Base-by-base conservation (phyloP, 1,140 invertebrate species). In the Drosophila lacteicornis region DNA sequence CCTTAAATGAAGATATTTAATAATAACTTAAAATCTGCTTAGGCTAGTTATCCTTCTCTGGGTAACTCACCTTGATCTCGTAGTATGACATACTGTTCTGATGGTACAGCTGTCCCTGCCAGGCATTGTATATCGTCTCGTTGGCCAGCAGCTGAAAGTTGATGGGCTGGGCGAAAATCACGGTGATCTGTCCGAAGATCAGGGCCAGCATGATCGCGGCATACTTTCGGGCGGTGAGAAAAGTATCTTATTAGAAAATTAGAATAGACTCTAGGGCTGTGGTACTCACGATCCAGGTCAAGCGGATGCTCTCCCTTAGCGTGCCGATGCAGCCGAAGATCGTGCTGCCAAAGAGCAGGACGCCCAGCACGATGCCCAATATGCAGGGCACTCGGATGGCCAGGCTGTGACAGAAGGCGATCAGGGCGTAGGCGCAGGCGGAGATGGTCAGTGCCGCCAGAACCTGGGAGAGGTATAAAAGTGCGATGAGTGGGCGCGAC, bases 281-380 rank as follows among this genome's bases (percentile, higher is more conserved):
- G 2, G 13, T 68, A 90, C 91, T 92, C 46, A 92, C 91, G 60
- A 91, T 78, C 87, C 91, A 92, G 17, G 78, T 92, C 9, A 86
- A 22, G 7, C 71, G 82, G n/a, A 90, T 81, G 17, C 51, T 80
- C 33, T 92, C 82, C 9, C 78, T 75, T 22, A 90, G 60, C 0
- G 80, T 75, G 8, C 87, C 91, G 13, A 91, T 70, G 25, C 91
- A 91, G 4, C 91, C 91, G 12, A 87, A 75, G 15, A 92, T 79
- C 13, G 87, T 92, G 56, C 80, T 80, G n/a, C 73, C 56, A 36
- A 92, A 92, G 19, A 92, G 46, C 43, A 92, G 47, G 3, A 71
- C 57, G 8, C 84, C 85, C 30, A 92, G 42, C 17, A 84, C 80
- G 5, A 92, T 79, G 22, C 87, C 85, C 51, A 92, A 13, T 19